Evolutionary conservation across 2,113 vertebrate species (phyloP), one percentile per base, ranked within the genome.

Genomic region (Verasper variegatus): DNA sequence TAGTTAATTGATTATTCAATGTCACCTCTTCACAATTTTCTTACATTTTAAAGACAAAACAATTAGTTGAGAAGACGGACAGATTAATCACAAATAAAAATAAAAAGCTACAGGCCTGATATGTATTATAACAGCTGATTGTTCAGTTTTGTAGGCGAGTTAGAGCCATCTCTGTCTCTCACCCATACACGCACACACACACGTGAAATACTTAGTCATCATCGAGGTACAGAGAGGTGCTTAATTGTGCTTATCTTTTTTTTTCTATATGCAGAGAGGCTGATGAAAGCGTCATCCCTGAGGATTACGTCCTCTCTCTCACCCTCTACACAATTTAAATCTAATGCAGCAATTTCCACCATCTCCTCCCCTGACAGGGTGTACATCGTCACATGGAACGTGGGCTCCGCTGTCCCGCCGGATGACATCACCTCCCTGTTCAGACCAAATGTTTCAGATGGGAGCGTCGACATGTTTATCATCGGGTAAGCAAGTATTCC

Each of bases 381-480:
- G 83, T 95, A 96, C 67, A 96, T 99, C 64, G 93, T 98, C 91
- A 99, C 98, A 1, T 99, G 98, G 98, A 99, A 99, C 0, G 98
- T 99, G 76, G 98, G 97, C 59, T 97, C 96, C 2, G 96, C 97
- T 71, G 95, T 98, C 90, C 97, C 97, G 12, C 97, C 97, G 0
- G 95, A 94, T 1, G 97, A 99, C 68, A 95, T 99, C 91, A 96
- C 94, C 0, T 95, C 96, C 76, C 92, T 99, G 84, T 96, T 99
- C 54, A 96, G 96, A 77, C 95, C 96, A 80, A 95, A 96, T 73
- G 89, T 95, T 6, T 93, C 94, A 7, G 93, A 95, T 52, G 94
- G 94, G 0, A 95, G 90, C 61, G 92, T 91, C 1, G 97, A 99
- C 87, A 94, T 99, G 97, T 96, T 98, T 13, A 93, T 97, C 78